Evolutionary conservation across 2,797 vertebrate species (phyloP), one percentile per base, ranked within the genome.

Genomic region (Mastacembelus armatus): DNA sequence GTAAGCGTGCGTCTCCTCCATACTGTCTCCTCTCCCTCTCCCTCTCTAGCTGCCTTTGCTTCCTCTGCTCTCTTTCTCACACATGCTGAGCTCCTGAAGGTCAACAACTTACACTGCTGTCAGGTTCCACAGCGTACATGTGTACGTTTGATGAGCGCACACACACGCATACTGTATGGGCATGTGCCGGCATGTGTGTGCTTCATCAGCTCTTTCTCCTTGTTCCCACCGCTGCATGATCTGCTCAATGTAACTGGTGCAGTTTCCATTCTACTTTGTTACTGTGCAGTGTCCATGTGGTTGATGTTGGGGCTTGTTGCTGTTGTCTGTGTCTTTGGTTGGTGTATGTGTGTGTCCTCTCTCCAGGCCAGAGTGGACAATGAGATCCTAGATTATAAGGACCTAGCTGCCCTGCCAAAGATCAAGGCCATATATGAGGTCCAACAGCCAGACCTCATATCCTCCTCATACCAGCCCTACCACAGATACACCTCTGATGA

Each of bases 371-470:
- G 96, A 95, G 94, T 99, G 96, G 95, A 97, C 95, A 96, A 96
- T 94, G 96, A 99, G 91, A 95, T 98, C 92, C 96, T 98, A 96
- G 95, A 96, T 95, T 99, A 99, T 96, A 98, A 97, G 96, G 96
- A 98, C 88, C 95, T 99, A 92, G 98, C 98, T 82, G 98, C 98
- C 84, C 96, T 99, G 91, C 98, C 98, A 94, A 97, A 97, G 95
- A 94, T 98, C 93, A 99, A 99, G 92, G 95, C 97, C 93, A 99
- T 99, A 95, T 98, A 99, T 54, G 96, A 98, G 92, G 95, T 99
- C 85, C 96, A 97, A 82, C 96, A 95, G 82, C 98, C 98, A 52
- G 96, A 98, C 94, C 96, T 98, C 93, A 95, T 96, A 93, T 95
- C 94, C 80, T 91, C 91, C 85, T 90, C 91, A 84, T 96, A 96